Evolutionary conservation across 2,797 vertebrate genomes (phyloP), one percentile per base, ranked within the genome.

Genomic region (Furcifer pardalis): DNA sequence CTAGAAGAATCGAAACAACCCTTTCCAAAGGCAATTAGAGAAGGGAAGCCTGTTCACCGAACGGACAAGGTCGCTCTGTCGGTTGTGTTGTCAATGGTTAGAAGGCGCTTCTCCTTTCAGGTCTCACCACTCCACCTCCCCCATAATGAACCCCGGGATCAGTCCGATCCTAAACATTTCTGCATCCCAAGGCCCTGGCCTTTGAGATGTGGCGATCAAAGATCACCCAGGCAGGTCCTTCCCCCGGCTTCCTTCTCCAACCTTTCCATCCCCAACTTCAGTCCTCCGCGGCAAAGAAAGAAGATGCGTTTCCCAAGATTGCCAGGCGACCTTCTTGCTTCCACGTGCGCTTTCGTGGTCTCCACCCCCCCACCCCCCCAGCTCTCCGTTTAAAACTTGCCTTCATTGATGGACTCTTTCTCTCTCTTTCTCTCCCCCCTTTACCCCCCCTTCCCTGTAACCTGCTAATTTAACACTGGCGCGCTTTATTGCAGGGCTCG

Each of bases 401-500:
- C 40, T 25, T 42, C 68, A 8, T 19, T 7, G 66, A 23, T 19
- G 35, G 66, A 23, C 7, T n/a, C 9, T 42, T 13, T 17, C 25
- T 17, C 35, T 7, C 56, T 2, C n/a, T n/a, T n/a, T n/a, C n/a
- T n/a, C n/a, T 2, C 9, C 12, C 32, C 77, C 77, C 7, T n/a
- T 13, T n/a, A n/a, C 21, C 52, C 35, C 35, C 5, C 19, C 7
- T 40, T 10, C 30, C n/a, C n/a, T 35, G 6, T 94, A 96, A 96
- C 96, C 95, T 96, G 94, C 94, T 95, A 95, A 96, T 96, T 95
- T 95, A 94, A 94, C 95, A 95, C 95, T 94, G 96, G 94, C 94
- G 95, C 92, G 95, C 93, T 89, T 96, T 95, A 95, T 94, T 95
- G 95, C 93, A 93, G 95, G 93, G 94, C 95, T 95, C 94, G 91